Conservation (phyloP, 2,888 invertebrate species). For the Cephus spinipes region DNA sequence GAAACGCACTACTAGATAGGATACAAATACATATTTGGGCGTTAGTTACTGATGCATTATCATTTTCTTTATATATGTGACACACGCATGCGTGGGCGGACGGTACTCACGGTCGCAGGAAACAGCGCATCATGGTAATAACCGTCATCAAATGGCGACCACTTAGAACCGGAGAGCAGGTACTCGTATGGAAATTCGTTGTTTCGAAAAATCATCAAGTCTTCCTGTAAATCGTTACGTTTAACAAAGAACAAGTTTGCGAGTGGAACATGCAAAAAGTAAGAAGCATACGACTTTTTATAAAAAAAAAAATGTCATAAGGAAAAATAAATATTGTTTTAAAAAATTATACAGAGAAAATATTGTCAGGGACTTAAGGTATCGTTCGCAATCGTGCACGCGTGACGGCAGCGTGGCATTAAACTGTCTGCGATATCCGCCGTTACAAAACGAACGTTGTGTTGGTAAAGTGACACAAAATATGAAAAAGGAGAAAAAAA, state of each 20-base stretch:
- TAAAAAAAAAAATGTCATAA: neutral
- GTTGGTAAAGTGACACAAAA: slow-evolving; percentile 30
- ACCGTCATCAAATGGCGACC: slow-evolving; percentile 64
- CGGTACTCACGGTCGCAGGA: slow-evolving; percentile 63
- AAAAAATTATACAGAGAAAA: neutral
- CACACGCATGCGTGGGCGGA: slow-evolving; percentile 8
- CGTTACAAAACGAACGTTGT: slow-evolving; percentile 48
- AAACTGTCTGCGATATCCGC: slow-evolving; percentile 63
- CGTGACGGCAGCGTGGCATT: slow-evolving; percentile 53
- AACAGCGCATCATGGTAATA: slow-evolving; percentile 65
- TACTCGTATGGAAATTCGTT: slow-evolving; percentile 45
- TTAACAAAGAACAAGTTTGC: neutral
- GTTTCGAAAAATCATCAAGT: slow-evolving; percentile 37
- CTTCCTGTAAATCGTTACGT: slow-evolving; percentile 2
- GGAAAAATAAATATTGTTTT: neutral
- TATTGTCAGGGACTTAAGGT: neutral
- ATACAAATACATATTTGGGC: slow-evolving; percentile 3
- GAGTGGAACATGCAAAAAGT: neutral
- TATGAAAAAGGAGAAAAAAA: slow-evolving; percentile 14
- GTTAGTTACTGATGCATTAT: neutral
- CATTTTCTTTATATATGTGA: neutral
- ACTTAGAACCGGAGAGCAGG: slow-evolving; percentile 57
- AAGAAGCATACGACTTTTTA: neutral
- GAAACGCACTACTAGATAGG: slow-evolving; percentile 27
- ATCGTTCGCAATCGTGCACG: slow-evolving; percentile 36